Percentiles rank a stretch among this genome's conserved stretches.
Evolutionary conservation across 1,140 invertebrate species (phyloP).

Genomic region (Heliconius melpomene): DNA sequence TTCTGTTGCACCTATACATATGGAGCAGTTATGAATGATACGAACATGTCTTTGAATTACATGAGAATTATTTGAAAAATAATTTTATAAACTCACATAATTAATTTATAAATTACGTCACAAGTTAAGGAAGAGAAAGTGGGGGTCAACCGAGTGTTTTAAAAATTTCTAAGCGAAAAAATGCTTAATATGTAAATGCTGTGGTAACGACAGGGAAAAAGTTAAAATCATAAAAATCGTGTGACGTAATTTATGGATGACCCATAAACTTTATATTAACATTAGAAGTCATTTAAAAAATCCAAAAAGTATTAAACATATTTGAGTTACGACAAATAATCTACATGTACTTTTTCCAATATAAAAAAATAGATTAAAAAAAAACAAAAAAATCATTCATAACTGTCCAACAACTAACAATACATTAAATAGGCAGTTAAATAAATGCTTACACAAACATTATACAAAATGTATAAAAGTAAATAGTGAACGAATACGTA

Average conservation of each 20-base stretch:
- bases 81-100: neutral
- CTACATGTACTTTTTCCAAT: no score
- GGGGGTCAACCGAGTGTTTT: neutral
- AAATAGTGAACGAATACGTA: slow-evolving; percentile 43
- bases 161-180: neutral
- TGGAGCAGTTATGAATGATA: neutral
- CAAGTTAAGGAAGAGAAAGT: no score
- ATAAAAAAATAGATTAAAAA: neutral
- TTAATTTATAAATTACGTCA: no score
- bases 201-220: no score
- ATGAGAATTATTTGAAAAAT: neutral
- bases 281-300: no score
- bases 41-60: neutral
- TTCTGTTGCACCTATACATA: slow-evolving; percentile 30
- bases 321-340: no score
- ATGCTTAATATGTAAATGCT: no score
- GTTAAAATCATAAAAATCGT: no score
- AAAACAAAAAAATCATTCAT: neutral
- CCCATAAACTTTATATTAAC: no score
- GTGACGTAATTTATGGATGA: no score
- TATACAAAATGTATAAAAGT: slow-evolving; percentile 36
- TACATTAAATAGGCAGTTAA: slow-evolving; percentile 45
- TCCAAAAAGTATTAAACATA: no score
- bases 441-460: slow-evolving; percentile 40
- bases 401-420: slow-evolving; percentile 12